These are phyloP conservation scores for Dendrophyllia cribrosa DNA, from an alignment of 64 coral and sea anemone species.

Conservation along the genomic window DNA sequence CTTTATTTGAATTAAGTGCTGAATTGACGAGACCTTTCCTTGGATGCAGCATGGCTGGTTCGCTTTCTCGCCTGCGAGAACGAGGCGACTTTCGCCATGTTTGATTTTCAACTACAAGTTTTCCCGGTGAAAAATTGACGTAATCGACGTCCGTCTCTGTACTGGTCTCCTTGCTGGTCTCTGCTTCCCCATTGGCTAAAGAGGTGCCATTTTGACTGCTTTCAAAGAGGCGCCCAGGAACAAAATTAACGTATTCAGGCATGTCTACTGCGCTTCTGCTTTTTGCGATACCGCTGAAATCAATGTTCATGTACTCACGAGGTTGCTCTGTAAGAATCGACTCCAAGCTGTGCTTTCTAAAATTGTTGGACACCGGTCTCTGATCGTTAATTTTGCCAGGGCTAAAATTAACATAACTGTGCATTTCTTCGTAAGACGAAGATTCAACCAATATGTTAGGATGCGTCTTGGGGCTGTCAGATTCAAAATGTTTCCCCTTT, in stretches of 20 bases:
- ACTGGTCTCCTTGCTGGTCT: background rate
- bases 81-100: constrained; percentile 8
- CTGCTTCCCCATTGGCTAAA: background rate
- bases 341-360: constrained; percentile 38
- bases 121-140: background rate
- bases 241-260: constrained; percentile 83
- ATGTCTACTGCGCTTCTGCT: constrained; percentile 26
- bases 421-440: constrained; percentile 32
- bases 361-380: constrained; percentile 7
- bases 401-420: constrained; percentile 75
- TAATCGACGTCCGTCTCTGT: background rate
- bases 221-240: background rate
- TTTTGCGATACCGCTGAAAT: constrained; percentile 56
- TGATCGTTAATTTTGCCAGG: constrained; percentile 36
- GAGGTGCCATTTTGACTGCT: background rate
- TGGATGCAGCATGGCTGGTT: constrained; percentile 25
- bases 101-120: background rate
- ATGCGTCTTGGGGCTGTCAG: background rate
- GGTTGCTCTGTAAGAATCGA: background rate
- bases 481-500: background rate
- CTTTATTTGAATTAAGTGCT: constrained; percentile 3
- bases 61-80: constrained; percentile 52
- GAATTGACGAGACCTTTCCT: background rate
- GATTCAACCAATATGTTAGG: background rate
- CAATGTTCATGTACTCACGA: constrained; percentile 76